phyloP scores from a whole-genome alignment of 1,140 invertebrate genomes.

The Hydropsyche tenuis region DNA sequence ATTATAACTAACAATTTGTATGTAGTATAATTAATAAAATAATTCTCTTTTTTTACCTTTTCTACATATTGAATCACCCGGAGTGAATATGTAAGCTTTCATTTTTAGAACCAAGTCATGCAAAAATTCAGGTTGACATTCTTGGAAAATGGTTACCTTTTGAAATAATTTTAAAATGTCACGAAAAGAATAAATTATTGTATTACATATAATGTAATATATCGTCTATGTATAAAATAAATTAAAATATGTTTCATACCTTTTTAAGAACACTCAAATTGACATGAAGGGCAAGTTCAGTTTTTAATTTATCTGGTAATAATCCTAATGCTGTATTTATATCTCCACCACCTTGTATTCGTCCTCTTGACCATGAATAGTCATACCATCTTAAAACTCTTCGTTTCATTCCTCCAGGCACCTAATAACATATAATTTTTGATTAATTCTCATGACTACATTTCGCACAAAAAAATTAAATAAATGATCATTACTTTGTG shows the following conservation, averaged over 20 bases:
- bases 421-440: slow-evolving; percentile 58
- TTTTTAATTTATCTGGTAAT: slow-evolving; percentile 95
- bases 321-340: slow-evolving; percentile 93
- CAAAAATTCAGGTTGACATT: slow-evolving; percentile 96
- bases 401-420: slow-evolving; percentile 92
- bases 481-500: slow-evolving; percentile 72
- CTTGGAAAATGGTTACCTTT: slow-evolving; percentile 86
- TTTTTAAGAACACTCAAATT: slow-evolving; percentile 95
- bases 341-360: slow-evolving; percentile 93
- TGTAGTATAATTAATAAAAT: background rate
- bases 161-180: background rate
- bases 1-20: no score
- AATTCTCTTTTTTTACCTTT: slow-evolving; percentile 67
- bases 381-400: slow-evolving; percentile 96
- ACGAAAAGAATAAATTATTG: background rate
- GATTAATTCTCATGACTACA: no score
- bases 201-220: no score
- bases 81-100: slow-evolving; percentile 97
- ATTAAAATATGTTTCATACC: no score
- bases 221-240: no score
- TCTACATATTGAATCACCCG: slow-evolving; percentile 93
- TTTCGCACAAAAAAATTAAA: background rate
- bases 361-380: slow-evolving; percentile 96
- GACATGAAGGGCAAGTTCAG: slow-evolving; percentile 93
- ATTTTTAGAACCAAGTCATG: slow-evolving; percentile 97